A percentile compares a stretch with the other conserved stretches of the same genome.
Evolutionary conservation across 2,113 vertebrate species (phyloP).

Genomic region (Amphiprion percula): DNA sequence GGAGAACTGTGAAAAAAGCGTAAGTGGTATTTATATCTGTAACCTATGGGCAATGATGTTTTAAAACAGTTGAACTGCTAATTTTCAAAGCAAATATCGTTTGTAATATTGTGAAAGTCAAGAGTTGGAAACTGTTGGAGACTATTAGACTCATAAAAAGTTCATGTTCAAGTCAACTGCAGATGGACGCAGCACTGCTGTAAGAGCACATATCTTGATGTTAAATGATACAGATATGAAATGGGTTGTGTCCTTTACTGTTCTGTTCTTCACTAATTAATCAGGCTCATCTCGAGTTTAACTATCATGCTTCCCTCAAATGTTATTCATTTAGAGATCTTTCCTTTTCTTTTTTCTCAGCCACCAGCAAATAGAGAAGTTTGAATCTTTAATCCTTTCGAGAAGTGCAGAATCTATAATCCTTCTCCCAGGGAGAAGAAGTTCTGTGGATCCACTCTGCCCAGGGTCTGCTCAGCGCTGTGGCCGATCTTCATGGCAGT

Average conservation of each 20-base stretch:
- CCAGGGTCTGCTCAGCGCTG: slow-evolving; percentile 54
- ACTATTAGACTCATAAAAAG: slow-evolving; percentile 24
- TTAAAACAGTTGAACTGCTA: background rate
- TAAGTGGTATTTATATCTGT: background rate
- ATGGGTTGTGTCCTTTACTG: background rate
- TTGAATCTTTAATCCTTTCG: slow-evolving; percentile 15
- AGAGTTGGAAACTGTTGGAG: slow-evolving; percentile 26
- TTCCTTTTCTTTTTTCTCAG: background rate
- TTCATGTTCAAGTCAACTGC: slow-evolving; percentile 27
- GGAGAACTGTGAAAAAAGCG: slow-evolving; percentile 4
- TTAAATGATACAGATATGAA: slow-evolving; percentile 10
- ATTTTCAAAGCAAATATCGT: slow-evolving; percentile 14
- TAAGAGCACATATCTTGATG: background rate
- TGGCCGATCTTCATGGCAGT: slow-evolving; percentile 72
- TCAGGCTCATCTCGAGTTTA: background rate
- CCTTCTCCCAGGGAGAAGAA: slow-evolving; percentile 17
- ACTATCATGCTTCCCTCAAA: background rate
- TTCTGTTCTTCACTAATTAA: background rate
- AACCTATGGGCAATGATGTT: background rate
- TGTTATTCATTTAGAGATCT: background rate
- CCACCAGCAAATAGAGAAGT: background rate
- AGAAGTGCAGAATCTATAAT: slow-evolving; percentile 22
- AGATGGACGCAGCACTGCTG: slow-evolving; percentile 25
- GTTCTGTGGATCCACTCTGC: slow-evolving; percentile 70
- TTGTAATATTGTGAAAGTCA: slow-evolving; percentile 7